Evolutionary conservation across 1,140 invertebrate genomes (phyloP).

Genomic region (Bombus confusus): DNA sequence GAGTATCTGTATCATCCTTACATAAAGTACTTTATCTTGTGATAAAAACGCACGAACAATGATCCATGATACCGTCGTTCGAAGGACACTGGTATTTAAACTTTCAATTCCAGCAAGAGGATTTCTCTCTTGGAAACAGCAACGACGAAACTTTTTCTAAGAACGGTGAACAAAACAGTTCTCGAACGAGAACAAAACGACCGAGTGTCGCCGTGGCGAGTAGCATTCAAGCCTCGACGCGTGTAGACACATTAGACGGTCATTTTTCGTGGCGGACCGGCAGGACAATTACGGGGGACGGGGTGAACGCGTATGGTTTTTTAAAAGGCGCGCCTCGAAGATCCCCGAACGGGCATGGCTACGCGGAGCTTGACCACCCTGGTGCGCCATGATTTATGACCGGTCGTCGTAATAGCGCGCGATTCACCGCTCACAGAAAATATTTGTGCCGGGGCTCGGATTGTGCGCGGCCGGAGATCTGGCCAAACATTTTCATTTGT

Average conservation of each 20-base stretch:
- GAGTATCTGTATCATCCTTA: no score
- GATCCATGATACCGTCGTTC: no score
- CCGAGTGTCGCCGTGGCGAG: neutral
- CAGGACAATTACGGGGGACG: slow-evolving; percentile 36
- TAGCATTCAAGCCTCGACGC: slow-evolving; percentile 18
- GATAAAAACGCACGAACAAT: no score
- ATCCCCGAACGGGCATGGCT: slow-evolving; percentile 1
- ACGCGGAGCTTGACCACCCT: slow-evolving; percentile 71
- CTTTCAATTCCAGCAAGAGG: neutral
- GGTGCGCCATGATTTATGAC: slow-evolving; percentile 75
- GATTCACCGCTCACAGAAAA: slow-evolving; percentile 73
- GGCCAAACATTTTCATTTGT: slow-evolving; percentile 76
- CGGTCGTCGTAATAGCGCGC: slow-evolving; percentile 69
- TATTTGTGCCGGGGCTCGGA: slow-evolving; percentile 72
- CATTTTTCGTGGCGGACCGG: slow-evolving; percentile 27
- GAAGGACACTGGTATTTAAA: neutral
- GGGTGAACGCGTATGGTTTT: slow-evolving; percentile 29
- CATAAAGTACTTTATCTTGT: no score
- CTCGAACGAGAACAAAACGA: neutral
- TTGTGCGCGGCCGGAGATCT: slow-evolving; percentile 62
- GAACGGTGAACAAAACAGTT: slow-evolving; percentile 5
- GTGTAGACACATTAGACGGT: slow-evolving; percentile 46
- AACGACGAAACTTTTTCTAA: neutral
- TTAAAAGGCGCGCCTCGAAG: slow-evolving; percentile 33
- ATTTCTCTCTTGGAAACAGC: neutral